These are phyloP conservation scores for Lasioglossum oenotherae DNA, from an alignment of 2,888 invertebrate genomes.

Conservation along the genomic window DNA sequence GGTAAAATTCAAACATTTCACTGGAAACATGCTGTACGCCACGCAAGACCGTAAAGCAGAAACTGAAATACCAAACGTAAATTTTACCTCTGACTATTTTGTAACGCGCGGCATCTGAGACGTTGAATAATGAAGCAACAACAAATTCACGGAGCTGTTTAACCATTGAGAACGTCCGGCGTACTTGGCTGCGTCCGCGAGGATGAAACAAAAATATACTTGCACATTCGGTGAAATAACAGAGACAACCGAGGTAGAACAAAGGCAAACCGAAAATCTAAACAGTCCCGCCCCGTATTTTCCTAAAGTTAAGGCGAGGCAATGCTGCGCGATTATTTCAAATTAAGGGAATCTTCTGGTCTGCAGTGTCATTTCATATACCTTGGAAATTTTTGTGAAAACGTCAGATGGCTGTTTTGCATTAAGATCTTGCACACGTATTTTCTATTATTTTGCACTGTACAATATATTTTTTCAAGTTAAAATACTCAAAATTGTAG, in stretches of 20 bases:
- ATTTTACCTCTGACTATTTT: background rate
- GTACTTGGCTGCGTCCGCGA: background rate
- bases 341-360: background rate
- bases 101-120: background rate
- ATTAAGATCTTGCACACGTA: background rate
- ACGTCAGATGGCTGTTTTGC: background rate
- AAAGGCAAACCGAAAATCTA: background rate
- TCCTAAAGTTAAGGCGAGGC: background rate
- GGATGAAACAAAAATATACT: background rate
- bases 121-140: background rate
- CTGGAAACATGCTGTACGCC: background rate
- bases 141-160: background rate
- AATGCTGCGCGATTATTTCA: background rate
- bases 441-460: background rate
- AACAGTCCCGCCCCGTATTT: background rate
- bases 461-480: background rate
- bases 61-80: slow-evolving; percentile 3
- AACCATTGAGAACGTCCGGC: background rate
- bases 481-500: background rate
- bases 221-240: background rate
- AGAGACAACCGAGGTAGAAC: background rate
- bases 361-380: background rate
- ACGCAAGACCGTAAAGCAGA: background rate
- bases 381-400: background rate
- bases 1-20: slow-evolving; percentile 15